Evolutionary conservation across 2,797 vertebrate species (phyloP).

Genomic region (Danio kyathit): DNA sequence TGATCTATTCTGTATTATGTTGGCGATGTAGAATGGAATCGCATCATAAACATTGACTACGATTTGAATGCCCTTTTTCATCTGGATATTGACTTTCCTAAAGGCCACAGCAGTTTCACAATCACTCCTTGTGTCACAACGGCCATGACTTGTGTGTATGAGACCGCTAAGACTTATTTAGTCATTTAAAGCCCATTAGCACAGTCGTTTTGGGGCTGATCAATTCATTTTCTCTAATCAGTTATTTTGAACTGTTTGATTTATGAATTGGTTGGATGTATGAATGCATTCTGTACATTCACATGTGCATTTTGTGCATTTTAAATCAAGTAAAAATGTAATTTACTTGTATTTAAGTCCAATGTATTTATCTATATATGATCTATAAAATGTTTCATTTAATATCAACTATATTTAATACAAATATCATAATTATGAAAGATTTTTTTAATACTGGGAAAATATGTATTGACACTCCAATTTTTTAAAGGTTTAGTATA

Average conservation of each 20-base stretch:
- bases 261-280: background rate
- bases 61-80: constrained; percentile 1
- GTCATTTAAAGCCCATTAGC: constrained; percentile 25
- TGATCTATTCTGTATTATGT: constrained; percentile 12
- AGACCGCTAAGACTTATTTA: background rate
- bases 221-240: background rate
- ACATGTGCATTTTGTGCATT: too few relatives aligned
- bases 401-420: too few relatives aligned
- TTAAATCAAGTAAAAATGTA: too few relatives aligned
- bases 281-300: too few relatives aligned
- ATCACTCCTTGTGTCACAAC: background rate
- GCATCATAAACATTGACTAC: background rate
- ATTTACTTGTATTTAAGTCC: too few relatives aligned
- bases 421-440: too few relatives aligned
- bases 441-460: too few relatives aligned
- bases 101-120: constrained; percentile 6
- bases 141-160: background rate
- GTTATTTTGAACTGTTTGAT: background rate
- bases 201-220: background rate
- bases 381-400: too few relatives aligned
- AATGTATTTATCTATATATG: too few relatives aligned
- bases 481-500: too few relatives aligned
- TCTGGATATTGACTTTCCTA: constrained; percentile 12
- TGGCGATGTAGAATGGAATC: background rate
- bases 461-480: too few relatives aligned